Percentiles rank a stretch among this genome's conserved stretches.
Evolutionary conservation across 2,113 vertebrate genomes (phyloP).

Genomic region (Danionella cerebrum): DNA sequence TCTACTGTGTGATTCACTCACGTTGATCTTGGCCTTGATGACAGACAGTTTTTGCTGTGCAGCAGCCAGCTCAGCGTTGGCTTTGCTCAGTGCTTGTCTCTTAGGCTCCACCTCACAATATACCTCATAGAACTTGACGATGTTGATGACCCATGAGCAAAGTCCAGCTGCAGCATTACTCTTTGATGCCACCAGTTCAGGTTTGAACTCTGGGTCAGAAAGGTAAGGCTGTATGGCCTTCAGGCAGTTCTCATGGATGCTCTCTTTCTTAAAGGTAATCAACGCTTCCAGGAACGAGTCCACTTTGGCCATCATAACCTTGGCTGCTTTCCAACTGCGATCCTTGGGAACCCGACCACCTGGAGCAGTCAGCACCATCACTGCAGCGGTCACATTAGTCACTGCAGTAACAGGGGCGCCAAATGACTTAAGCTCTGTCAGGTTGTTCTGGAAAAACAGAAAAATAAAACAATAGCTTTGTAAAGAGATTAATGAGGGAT

Average conservation of each 20-base stretch:
- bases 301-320: conserved; percentile 80
- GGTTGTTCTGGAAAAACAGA: conserved; percentile 71
- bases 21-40: conserved; percentile 82
- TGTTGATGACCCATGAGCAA: conserved; percentile 95
- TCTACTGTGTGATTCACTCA: conserved; percentile 56
- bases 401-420: conserved; percentile 80
- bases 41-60: conserved; percentile 81
- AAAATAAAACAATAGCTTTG: no score
- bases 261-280: conserved; percentile 84
- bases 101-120: conserved; percentile 92
- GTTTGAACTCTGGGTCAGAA: conserved; percentile 80
- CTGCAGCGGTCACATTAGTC: conserved; percentile 83
- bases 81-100: conserved; percentile 77
- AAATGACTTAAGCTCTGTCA: conserved; percentile 91
- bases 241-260: conserved; percentile 85
- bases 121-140: conserved; percentile 77
- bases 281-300: conserved; percentile 85
- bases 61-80: conserved; percentile 74
- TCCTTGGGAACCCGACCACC: conserved; percentile 82
- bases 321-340: conserved; percentile 90
- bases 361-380: conserved; percentile 83
- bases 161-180: conserved; percentile 80
- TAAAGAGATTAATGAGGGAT: no score
- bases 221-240: conserved; percentile 85
- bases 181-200: conserved; percentile 79